Base-by-base conservation (phyloP, 2,888 invertebrate species). In the Laspeyria flexula region DNA sequence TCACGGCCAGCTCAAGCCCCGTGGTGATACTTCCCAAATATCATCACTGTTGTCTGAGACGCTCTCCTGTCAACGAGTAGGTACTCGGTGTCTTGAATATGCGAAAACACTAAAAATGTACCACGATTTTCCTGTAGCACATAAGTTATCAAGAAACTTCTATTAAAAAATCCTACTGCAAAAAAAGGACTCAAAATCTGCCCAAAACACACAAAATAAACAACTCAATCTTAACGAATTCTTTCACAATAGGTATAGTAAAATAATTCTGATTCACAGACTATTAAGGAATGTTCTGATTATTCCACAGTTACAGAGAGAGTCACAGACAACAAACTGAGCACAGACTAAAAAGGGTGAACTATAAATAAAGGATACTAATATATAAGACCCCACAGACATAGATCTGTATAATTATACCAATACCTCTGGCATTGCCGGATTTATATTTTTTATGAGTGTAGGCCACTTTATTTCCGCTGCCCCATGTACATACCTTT, bases 201-300 rank as follows among this genome's bases (percentile, higher is more conserved):
- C n/a, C n/a, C 31, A 23, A 9, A 15, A 38, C 9, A 15, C 11
- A 25, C 30, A 45, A 44, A 44, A 45, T 30, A 38, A 45, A 38
- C n/a, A n/a, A n/a, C n/a, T n/a, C n/a, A n/a, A n/a, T n/a, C 38
- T 15, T 4, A 37, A 37, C 31, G 13, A 30, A 21, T 10, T 21
- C 10, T 13, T 5, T 18, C 35, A 12, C 29, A 33, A 33, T 21
- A 37, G n/a, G n/a, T n/a, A 12, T 29, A 37, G 11, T 29, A 37
- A 44, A 44, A 33, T 33, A 30, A 13, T 15, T 33, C 25, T 25
- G 15, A 15, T 23, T 7, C 18, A 25, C 1, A 23, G 33, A 38
- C 7, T 9, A 38, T 5, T 12, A 1, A 23, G 1, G 0, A 12
- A 1, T 11, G 1, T 7, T 1, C n/a, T 18, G n/a, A n/a, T n/a